Evolutionary conservation across 2,888 invertebrate genomes (phyloP), one percentile per base, ranked within the genome.

Genomic region (Osmoderma eremita): DNA sequence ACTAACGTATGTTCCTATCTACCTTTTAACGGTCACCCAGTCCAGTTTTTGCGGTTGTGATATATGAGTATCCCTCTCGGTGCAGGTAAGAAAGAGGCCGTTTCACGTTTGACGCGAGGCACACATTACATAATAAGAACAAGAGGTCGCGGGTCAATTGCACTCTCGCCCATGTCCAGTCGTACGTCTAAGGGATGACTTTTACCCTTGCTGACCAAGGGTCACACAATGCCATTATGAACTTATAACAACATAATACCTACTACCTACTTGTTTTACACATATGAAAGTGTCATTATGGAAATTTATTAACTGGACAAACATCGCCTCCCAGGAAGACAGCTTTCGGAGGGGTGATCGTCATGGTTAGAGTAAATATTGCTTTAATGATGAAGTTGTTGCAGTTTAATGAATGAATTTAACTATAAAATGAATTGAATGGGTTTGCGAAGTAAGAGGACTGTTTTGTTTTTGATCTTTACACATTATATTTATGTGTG

Each of bases 251-350:
- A 48, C 45, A 61, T 61, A 30, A 45, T 48, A 48, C 15, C 58
- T 45, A 30, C 5, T 42, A 48, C 54, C n/a, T n/a, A 54, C 58
- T 61, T 61, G 58, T 61, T 41, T 10, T 61, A 61, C 58, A 45
- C 45, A 12, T 8, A 13, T 41, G 30, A 48, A 48, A 61, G 45
- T 61, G 58, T 61, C 58, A 48, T 12, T 48, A 36, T 30, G 30
- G 58, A 61, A 4, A 45, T 61, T 45, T 61, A 61, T 61, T 61
- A 61, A 8, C 17, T 36, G 45, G 30, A 45, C 45, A 45, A 30
- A 45, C 45, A 20, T 13, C 24, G 10, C 49, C 30, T 30, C 30
- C 30, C 10, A 24, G 49, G 49, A 49, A 49, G 24, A 24, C 45
- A 17, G 24, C 1, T 17, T 58, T 58, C 42, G 24, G 12, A 15